A percentile compares a stretch with the other conserved stretches of the same genome.
phyloP scores from a whole-genome alignment of 64 coral and sea anemone genomes.

The Actinia tenebrosa region DNA sequence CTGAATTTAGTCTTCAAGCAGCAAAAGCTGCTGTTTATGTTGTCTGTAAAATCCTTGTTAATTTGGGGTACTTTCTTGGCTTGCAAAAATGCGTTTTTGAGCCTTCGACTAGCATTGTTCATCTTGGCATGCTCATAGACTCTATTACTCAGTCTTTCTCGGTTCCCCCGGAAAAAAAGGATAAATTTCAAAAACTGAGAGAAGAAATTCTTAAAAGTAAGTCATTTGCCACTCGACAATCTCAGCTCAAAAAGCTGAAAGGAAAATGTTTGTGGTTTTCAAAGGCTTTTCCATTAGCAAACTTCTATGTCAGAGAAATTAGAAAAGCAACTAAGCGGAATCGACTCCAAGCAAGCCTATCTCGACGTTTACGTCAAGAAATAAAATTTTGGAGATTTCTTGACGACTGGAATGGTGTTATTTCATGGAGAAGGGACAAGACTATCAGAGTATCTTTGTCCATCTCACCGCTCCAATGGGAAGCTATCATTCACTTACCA shows the following conservation, averaged over 20 bases:
- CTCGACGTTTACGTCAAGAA: background rate
- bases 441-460: background rate
- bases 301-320: slow-evolving; percentile 31
- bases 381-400: slow-evolving; percentile 30
- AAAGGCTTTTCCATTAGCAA: slow-evolving; percentile 28
- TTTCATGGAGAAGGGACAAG: slow-evolving; percentile 26
- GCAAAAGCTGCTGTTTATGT: slow-evolving; percentile 1
- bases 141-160: background rate
- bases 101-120: background rate
- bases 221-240: background rate
- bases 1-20: background rate
- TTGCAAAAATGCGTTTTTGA: slow-evolving; percentile 1
- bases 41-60: background rate
- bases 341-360: background rate
- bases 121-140: background rate
- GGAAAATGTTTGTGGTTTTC: slow-evolving; percentile 31
- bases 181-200: background rate
- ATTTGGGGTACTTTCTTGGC: slow-evolving; percentile 4
- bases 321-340: background rate
- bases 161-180: background rate
- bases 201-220: background rate
- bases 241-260: slow-evolving; percentile 8
- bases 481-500: background rate
- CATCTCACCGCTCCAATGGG: slow-evolving; percentile 8
- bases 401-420: background rate